A percentile compares a stretch with the other conserved stretches of the same genome.
These are phyloP conservation scores for Drosophila lacteicornis DNA, from an alignment of 1,140 invertebrate species.

Conservation along the genomic window DNA sequence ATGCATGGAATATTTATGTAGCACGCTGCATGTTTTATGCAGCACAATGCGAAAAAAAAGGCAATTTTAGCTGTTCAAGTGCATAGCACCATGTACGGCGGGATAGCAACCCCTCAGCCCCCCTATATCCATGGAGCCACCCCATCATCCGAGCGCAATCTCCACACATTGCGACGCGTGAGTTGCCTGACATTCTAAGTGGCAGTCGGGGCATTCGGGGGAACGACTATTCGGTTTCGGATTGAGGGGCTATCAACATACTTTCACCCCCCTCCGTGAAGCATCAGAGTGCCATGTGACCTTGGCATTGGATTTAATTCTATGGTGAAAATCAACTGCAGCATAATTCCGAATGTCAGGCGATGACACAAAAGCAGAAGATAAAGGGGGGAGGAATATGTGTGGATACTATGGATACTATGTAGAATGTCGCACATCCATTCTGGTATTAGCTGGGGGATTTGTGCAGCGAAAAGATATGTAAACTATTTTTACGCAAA, in stretches of 20 bases:
- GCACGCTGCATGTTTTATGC: slow-evolving; percentile 72
- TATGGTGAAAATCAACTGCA: slow-evolving; percentile 70
- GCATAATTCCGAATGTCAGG: slow-evolving; percentile 56
- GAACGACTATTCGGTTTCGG: slow-evolving; percentile 5
- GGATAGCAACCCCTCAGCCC: slow-evolving; percentile 37
- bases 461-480: slow-evolving; percentile 7
- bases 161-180: slow-evolving; percentile 61
- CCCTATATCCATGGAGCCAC: background rate
- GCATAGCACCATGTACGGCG: slow-evolving; percentile 64
- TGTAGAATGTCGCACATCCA: slow-evolving; percentile 12
- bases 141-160: slow-evolving; percentile 23
- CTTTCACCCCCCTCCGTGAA: background rate
- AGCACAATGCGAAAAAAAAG: slow-evolving; percentile 54
- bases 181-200: slow-evolving; percentile 77
- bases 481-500: background rate
- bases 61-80: slow-evolving; percentile 71
- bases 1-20: slow-evolving; percentile 71
- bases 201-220: slow-evolving; percentile 6
- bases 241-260: slow-evolving; percentile 7
- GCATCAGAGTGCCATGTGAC: slow-evolving; percentile 67
- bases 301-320: slow-evolving; percentile 82
- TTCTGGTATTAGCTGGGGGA: slow-evolving; percentile 30
- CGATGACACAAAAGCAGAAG: slow-evolving; percentile 1
- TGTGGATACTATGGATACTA: background rate
- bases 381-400: background rate